phyloP scores from a whole-genome alignment of 2,888 invertebrate species.

The Augiades crinisus region DNA sequence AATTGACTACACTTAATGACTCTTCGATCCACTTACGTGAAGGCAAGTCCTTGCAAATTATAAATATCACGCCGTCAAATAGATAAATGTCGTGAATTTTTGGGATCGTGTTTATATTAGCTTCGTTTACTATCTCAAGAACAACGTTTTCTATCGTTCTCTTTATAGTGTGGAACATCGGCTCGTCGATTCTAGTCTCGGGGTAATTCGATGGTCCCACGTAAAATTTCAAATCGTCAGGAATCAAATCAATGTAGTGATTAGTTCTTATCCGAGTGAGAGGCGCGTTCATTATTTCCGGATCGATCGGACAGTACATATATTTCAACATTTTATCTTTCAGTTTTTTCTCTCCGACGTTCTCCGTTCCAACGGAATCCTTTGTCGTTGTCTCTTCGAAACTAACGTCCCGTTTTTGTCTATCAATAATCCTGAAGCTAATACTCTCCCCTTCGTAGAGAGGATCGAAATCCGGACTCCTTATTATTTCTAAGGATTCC shows the following conservation, averaged over 20 bases:
- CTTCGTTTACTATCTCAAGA: slow-evolving; percentile 40
- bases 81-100: slow-evolving; percentile 67
- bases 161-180: slow-evolving; percentile 54
- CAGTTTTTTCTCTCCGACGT: slow-evolving; percentile 40
- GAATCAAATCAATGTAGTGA: slow-evolving; percentile 63
- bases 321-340: slow-evolving; percentile 48
- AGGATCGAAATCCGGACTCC: slow-evolving; percentile 56
- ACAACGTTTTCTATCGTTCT: slow-evolving; percentile 53
- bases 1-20: slow-evolving; percentile 43
- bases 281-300: slow-evolving; percentile 51
- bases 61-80: slow-evolving; percentile 70
- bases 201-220: slow-evolving; percentile 66
- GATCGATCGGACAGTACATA: slow-evolving; percentile 56
- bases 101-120: slow-evolving; percentile 43
- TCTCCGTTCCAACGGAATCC: slow-evolving; percentile 39
- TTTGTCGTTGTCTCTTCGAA: slow-evolving; percentile 45
- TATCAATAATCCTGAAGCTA: slow-evolving; percentile 61
- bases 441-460: slow-evolving; percentile 55
- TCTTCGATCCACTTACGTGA: slow-evolving; percentile 58
- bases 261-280: slow-evolving; percentile 57
- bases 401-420: slow-evolving; percentile 60
- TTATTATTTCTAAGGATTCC: slow-evolving; percentile 62
- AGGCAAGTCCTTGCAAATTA: slow-evolving; percentile 56
- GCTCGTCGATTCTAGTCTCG: slow-evolving; percentile 60
- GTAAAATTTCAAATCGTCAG: slow-evolving; percentile 66